A percentile compares a stretch with the other conserved stretches of the same genome.
Conservation (phyloP, 2,888 invertebrate genomes). For the Epiblema foenella region DNA sequence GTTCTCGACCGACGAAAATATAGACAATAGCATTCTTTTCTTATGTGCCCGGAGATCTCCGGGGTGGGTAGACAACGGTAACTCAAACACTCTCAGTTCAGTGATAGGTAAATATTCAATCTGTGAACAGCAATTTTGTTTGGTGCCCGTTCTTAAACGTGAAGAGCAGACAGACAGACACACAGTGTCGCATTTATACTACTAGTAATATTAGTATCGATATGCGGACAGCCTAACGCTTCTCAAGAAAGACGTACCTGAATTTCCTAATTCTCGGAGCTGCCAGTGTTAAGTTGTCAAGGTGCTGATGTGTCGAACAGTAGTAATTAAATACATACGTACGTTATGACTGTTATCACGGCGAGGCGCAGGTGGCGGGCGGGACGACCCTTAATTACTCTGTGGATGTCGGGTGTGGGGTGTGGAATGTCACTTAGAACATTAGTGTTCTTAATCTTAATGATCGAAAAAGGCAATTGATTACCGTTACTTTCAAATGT, state of each 20-base stretch:
- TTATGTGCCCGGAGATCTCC: no score
- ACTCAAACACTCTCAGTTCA: no score
- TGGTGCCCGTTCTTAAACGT: no score
- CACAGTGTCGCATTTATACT: no score
- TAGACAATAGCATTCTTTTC: no score
- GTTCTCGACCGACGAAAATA: no score
- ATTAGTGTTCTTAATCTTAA: slow-evolving; percentile 29
- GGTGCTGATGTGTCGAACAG: slow-evolving; percentile 23
- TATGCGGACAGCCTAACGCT: neutral
- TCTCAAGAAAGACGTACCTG: neutral
- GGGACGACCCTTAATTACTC: slow-evolving; percentile 35
- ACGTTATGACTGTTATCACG: slow-evolving; percentile 14
- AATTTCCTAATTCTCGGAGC: slow-evolving; percentile 1
- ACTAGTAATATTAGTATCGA: no score
- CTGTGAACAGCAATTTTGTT: no score
- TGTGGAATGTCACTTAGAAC: slow-evolving; percentile 15
- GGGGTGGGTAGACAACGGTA: no score
- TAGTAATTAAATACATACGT: slow-evolving; percentile 35
- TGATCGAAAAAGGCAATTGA: slow-evolving; percentile 28
- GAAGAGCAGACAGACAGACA: no score
- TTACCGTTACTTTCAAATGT: slow-evolving; percentile 1
- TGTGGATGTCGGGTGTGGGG: slow-evolving; percentile 1
- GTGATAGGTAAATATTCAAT: no score
- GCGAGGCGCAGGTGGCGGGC: slow-evolving; percentile 26
- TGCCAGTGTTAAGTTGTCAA: neutral